phyloP scores from a whole-genome alignment of 2,113 vertebrate species.

The Halcyon malimbica region DNA sequence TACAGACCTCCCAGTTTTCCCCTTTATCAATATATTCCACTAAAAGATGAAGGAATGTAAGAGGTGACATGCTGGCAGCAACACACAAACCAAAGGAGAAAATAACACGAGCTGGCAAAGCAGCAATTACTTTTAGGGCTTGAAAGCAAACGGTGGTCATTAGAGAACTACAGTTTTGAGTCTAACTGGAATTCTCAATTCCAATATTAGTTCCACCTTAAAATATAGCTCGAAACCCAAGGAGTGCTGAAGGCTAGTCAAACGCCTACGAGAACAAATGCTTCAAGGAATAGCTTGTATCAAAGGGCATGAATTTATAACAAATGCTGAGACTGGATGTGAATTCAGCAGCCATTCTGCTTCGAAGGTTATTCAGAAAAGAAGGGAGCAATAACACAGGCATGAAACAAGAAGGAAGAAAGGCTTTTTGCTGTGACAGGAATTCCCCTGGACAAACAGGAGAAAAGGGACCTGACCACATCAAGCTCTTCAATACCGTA shows the following conservation, averaged over 20 bases:
- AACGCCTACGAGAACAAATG: not conserved
- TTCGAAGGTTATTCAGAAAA: not conserved
- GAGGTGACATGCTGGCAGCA: not conserved
- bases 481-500: not conserved
- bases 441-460: not conserved
- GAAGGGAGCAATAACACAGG: not conserved
- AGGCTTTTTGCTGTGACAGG: not conserved
- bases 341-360: constrained; percentile 3
- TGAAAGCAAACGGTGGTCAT: not conserved
- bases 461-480: not conserved
- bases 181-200: not conserved
- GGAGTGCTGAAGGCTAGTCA: not conserved
- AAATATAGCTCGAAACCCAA: not conserved
- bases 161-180: not conserved
- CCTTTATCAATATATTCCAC: not conserved
- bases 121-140: not conserved
- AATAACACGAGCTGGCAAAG: not conserved
- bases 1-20: not conserved
- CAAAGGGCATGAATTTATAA: not conserved
- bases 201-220: not conserved
- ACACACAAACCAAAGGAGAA: not conserved
- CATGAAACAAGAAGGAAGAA: not conserved
- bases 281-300: not conserved
- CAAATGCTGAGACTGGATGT: not conserved
- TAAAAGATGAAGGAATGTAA: not conserved